Percentiles rank a stretch among this genome's conserved stretches.
Evolutionary conservation across 2,797 vertebrate species (phyloP).

Genomic region (Acridotheres tristis): DNA sequence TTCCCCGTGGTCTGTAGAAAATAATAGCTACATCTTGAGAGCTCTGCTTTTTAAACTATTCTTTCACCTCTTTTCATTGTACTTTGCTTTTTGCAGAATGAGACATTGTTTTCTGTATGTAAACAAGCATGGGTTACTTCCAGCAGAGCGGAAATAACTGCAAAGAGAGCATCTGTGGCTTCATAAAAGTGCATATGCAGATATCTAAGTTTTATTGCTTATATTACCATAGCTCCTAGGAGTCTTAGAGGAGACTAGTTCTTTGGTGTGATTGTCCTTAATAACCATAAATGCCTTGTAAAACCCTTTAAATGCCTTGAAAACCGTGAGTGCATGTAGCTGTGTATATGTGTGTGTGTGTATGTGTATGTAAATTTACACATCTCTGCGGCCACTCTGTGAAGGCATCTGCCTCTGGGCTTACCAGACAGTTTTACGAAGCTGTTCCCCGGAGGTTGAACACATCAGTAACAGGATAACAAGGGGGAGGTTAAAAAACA

Average conservation of each 20-base stretch:
- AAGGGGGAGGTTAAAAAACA: constrained; percentile 58
- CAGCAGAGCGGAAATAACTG: not conserved
- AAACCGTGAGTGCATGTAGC: not conserved
- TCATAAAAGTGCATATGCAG: not conserved
- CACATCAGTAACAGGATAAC: constrained; percentile 41
- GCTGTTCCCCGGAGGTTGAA: not conserved
- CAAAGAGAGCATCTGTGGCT: not conserved
- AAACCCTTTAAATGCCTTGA: not conserved
- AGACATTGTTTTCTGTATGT: not conserved
- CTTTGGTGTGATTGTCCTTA: not conserved
- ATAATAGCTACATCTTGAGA: not conserved
- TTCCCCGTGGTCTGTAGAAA: not conserved
- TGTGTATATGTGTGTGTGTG: not conserved
- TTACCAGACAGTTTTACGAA: not conserved
- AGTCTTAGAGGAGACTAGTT: not conserved
- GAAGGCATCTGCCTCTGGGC: not conserved
- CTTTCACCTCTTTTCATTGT: not conserved
- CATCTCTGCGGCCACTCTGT: not conserved
- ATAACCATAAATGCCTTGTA: constrained; percentile 8
- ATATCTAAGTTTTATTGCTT: not conserved
- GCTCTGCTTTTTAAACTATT: not conserved
- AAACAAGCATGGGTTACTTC: not conserved
- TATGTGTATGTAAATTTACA: not conserved
- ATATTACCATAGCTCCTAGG: not conserved
- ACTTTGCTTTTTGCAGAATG: not conserved